phyloP scores from a whole-genome alignment of 2,888 invertebrate genomes.

The Xestia rhomboidea region DNA sequence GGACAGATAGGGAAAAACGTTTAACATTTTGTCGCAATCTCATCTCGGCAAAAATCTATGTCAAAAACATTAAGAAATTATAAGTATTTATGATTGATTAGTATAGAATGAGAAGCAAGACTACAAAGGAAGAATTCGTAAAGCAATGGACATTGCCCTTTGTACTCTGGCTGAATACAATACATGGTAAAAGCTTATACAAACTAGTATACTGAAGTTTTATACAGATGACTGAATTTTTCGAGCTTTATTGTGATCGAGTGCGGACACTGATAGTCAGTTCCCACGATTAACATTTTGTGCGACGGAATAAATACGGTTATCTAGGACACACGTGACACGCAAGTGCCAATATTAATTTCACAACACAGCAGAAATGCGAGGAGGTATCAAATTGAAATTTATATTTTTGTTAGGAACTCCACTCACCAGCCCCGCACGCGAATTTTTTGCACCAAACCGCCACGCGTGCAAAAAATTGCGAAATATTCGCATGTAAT shows the following conservation, averaged over 20 bases:
- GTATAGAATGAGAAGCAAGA: not conserved
- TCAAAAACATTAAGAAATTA: not conserved
- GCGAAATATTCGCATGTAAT: no score
- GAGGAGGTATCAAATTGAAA: not conserved
- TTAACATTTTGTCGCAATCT: not conserved
- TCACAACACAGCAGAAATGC: not conserved
- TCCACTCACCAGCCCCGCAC: no score
- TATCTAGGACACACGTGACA: not conserved
- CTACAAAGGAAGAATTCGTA: not conserved
- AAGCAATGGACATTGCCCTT: not conserved
- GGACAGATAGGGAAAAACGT: not conserved
- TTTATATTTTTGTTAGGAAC: not conserved
- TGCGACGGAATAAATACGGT: not conserved
- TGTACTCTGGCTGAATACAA: not conserved
- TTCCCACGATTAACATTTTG: not conserved
- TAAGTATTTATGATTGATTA: not conserved
- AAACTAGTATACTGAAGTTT: not conserved
- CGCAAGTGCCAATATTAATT: not conserved
- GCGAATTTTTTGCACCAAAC: no score
- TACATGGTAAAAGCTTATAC: not conserved
- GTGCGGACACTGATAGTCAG: not conserved
- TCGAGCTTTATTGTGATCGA: not conserved
- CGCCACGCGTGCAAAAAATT: no score
- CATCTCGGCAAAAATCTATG: not conserved
- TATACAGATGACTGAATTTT: not conserved